Percentiles rank a stretch among this genome's conserved stretches.
Evolutionary conservation across 1,140 invertebrate genomes (phyloP).

Genomic region (Acromyrmex charruanus): DNA sequence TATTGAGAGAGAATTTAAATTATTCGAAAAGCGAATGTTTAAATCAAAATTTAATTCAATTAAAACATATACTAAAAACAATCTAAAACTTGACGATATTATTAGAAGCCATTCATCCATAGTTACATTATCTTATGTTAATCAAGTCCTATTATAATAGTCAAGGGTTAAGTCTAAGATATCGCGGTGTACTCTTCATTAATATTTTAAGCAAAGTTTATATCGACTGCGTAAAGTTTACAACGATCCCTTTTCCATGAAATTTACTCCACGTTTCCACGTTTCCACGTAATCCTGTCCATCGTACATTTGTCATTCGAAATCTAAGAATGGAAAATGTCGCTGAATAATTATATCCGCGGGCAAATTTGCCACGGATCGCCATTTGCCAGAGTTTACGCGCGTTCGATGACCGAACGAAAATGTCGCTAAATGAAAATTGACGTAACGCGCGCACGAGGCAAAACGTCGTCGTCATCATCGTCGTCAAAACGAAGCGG

Average conservation of each 20-base stretch:
- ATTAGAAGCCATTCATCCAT: not conserved
- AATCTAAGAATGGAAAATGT: constrained; percentile 20
- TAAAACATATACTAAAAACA: not conserved
- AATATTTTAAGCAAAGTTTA: constrained; percentile 13
- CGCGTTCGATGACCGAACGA: constrained; percentile 49
- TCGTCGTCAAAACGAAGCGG: constrained; percentile 28
- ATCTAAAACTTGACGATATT: constrained; percentile 2
- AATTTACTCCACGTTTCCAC: not conserved
- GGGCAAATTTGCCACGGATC: not conserved
- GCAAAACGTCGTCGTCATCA: not conserved
- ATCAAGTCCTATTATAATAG: not conserved
- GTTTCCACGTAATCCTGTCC: not conserved
- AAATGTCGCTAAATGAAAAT: constrained; percentile 57
- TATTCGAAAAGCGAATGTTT: not conserved
- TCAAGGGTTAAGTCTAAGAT: constrained; percentile 1
- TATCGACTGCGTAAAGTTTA: not conserved
- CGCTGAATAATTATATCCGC: constrained; percentile 20
- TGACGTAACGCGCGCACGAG: constrained; percentile 35
- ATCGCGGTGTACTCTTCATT: not conserved
- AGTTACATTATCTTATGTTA: constrained; percentile 19
- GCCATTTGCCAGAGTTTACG: constrained; percentile 33
- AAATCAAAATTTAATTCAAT: constrained; percentile 22
- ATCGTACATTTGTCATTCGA: not conserved
- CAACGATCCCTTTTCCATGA: not conserved
- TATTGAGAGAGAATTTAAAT: not conserved